Conservation (phyloP, 2,888 invertebrate genomes). For the Argyresthia goedartella region DNA sequence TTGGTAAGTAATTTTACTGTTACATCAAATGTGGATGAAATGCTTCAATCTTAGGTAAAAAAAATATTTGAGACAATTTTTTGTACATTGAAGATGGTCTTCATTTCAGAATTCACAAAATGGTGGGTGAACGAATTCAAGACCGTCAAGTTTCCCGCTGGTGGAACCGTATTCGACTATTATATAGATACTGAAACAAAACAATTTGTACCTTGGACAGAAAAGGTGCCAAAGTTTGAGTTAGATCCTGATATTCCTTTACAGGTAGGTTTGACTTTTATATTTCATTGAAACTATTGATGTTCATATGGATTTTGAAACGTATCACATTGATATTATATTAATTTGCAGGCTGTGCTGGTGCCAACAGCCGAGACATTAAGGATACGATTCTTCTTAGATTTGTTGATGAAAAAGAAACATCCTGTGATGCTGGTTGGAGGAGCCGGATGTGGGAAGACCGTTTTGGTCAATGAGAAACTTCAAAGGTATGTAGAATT, state of each 20-base stretch:
- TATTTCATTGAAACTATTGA: neutral
- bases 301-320: too few relatives aligned
- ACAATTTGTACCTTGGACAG: conserved; percentile 91
- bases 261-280: conserved; percentile 67
- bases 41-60: too few relatives aligned
- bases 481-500: conserved; percentile 54
- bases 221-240: conserved; percentile 90
- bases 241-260: conserved; percentile 92
- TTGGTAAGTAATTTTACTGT: conserved; percentile 48
- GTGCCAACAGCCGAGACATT: conserved; percentile 96
- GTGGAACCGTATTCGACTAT: conserved; percentile 95
- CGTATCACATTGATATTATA: neutral
- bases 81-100: neutral
- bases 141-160: conserved; percentile 90
- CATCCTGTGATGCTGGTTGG: conserved; percentile 97
- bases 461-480: conserved; percentile 83
- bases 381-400: conserved; percentile 88
- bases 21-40: neutral
- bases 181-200: conserved; percentile 93
- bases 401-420: conserved; percentile 87
- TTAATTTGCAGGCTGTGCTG: conserved; percentile 78
- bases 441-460: conserved; percentile 94
- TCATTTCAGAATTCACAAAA: conserved; percentile 88
- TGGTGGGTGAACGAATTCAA: conserved; percentile 99
- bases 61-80: too few relatives aligned